Evolutionary conservation across 2,797 vertebrate species (phyloP), one percentile per base, ranked within the genome.

Genomic region (Fratercula arctica): DNA sequence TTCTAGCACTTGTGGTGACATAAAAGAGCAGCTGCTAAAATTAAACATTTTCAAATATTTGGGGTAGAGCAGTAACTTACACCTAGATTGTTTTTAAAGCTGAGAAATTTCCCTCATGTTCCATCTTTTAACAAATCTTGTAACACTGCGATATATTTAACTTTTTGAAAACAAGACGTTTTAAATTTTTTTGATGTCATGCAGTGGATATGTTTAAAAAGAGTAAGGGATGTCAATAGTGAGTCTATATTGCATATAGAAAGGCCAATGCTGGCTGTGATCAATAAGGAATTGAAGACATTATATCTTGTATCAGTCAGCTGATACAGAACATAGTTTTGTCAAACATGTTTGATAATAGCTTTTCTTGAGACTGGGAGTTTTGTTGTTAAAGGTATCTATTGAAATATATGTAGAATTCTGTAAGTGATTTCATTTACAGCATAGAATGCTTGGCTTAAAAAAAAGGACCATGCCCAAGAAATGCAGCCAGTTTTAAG

Each of bases 1-100:
- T 92, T 89, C 64, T 54, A 87, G 56, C 57, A 57, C 43, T 96
- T 93, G 28, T 35, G 61, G 35, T 84, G 48, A 45, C 80, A 93
- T 85, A 79, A 79, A 95, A 90, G 28, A 79, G 33, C 60, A 87
- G 43, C 88, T 89, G 68, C 26, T 7, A 91, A 77, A 96, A 77
- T 92, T 39, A 82, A 85, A 74, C 15, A 25, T 68, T 83, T 89
- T 64, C 7, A 85, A 93, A 67, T 89, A 77, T 77, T 95, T 87
- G 45, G 63, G 19, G 19, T 54, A 74, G 39, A 89, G 54, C 31
- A 61, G 46, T 89, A 85, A 83, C 72, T 95, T 93, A 33, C 64
- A 95, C 64, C 70, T 91, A 48, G 56, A 51, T 73, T 87, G 54
- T 35, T 59, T 92, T 87, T 76, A 74, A 90, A 77, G 20, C 60